A percentile compares a stretch with the other conserved stretches of the same genome.
These are phyloP conservation scores for Edolisoma coerulescens DNA, from an alignment of 2,113 vertebrate genomes.

Conservation along the genomic window DNA sequence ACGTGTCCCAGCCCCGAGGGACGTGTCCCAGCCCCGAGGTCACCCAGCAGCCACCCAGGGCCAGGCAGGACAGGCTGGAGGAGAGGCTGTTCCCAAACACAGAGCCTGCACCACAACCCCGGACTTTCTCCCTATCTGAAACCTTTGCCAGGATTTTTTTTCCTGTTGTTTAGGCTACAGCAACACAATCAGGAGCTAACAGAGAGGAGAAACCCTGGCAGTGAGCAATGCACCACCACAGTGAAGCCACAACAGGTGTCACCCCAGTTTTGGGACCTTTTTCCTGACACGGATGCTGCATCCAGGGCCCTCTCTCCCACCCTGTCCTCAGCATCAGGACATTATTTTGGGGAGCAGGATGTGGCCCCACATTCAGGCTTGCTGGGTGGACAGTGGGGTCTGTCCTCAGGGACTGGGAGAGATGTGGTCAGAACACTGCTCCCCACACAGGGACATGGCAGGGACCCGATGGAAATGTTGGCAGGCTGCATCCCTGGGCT, in stretches of 20 bases:
- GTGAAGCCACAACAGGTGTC: background rate
- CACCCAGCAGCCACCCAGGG: background rate
- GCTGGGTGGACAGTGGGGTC: background rate
- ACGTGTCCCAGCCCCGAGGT: background rate
- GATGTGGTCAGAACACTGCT: background rate
- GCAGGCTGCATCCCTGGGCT: background rate
- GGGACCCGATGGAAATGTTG: background rate
- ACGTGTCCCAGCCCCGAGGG: background rate
- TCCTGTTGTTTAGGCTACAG: background rate
- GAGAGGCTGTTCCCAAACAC: background rate
- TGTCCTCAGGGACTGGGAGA: background rate
- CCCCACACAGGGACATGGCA: rapidly evolving
- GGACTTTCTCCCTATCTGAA: background rate
- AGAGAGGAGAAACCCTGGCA: background rate
- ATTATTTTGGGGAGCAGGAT: background rate
- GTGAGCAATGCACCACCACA: background rate
- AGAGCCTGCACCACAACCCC: rapidly evolving
- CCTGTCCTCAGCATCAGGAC: background rate
- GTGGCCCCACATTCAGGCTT: background rate
- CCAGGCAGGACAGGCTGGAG: background rate
- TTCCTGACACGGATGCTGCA: rapidly evolving
- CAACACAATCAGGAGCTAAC: rapidly evolving
- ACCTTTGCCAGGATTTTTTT: background rate
- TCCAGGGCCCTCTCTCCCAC: background rate
- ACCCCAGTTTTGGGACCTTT: background rate